Percentiles rank a stretch among this genome's conserved stretches.
phyloP scores from a whole-genome alignment of 2,113 vertebrate genomes.

The Sebastes schlegelii region DNA sequence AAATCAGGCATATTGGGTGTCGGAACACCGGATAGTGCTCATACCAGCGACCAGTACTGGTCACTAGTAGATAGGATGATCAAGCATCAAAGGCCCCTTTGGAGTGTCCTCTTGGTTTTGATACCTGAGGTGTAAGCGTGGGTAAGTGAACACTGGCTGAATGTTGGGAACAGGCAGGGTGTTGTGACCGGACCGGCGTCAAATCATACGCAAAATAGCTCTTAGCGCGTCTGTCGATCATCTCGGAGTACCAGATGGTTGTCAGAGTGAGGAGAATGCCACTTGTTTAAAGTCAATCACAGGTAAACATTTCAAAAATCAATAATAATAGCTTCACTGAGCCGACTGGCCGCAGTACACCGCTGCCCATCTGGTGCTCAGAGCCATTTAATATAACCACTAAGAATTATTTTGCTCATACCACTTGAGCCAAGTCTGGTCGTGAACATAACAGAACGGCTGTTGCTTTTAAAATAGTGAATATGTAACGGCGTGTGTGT shows the following conservation, averaged over 20 bases:
- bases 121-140: slow-evolving; percentile 69
- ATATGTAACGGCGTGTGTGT: slow-evolving; percentile 11
- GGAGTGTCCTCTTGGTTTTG: slow-evolving; percentile 70
- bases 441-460: slow-evolving; percentile 18
- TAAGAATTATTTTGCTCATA: slow-evolving; percentile 23
- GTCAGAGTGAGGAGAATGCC: neutral
- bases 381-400: slow-evolving; percentile 25
- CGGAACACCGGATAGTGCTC: slow-evolving; percentile 58
- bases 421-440: slow-evolving; percentile 40
- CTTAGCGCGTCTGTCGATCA: neutral
- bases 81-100: slow-evolving; percentile 74
- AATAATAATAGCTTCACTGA: too few species aligned
- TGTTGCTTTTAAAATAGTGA: slow-evolving; percentile 45
- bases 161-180: slow-evolving; percentile 42
- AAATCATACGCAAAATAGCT: neutral
- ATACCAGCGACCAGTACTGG: slow-evolving; percentile 39
- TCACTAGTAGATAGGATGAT: slow-evolving; percentile 54
- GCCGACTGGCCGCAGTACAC: neutral
- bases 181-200: slow-evolving; percentile 14
- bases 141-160: slow-evolving; percentile 63
- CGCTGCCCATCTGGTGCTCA: slow-evolving; percentile 20
- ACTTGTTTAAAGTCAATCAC: neutral
- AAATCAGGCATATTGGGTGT: slow-evolving; percentile 73
- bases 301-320: slow-evolving; percentile 10
- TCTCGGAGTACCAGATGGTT: neutral